These are phyloP conservation scores for Pollenia labialis DNA, from an alignment of 2,888 invertebrate species.

Conservation along the genomic window DNA sequence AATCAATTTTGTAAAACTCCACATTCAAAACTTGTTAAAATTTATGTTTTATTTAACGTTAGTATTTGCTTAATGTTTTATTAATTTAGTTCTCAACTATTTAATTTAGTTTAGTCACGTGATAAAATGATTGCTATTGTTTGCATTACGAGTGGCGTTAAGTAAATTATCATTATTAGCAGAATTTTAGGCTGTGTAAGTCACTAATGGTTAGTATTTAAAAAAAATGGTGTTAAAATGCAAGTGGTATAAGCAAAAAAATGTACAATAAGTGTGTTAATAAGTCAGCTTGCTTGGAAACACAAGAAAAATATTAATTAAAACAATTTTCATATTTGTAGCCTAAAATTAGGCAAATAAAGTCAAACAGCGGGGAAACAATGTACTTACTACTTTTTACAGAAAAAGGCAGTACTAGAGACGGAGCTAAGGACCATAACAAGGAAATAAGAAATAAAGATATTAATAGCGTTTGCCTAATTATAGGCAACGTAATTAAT, in stretches of 20 bases:
- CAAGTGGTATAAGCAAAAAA: slow-evolving; percentile 1
- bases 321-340: slow-evolving; percentile 8
- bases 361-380: not conserved
- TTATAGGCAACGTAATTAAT: no score
- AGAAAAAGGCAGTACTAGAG: not conserved
- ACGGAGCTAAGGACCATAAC: no score
- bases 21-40: slow-evolving; percentile 5
- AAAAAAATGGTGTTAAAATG: slow-evolving; percentile 34
- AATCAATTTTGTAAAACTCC: not conserved
- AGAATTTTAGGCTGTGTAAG: not conserved
- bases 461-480: no score
- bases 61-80: slow-evolving; percentile 21
- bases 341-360: not conserved
- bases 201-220: slow-evolving; percentile 1
- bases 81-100: slow-evolving; percentile 41
- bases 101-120: slow-evolving; percentile 61
- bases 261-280: not conserved
- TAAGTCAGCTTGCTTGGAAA: slow-evolving; percentile 18
- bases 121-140: slow-evolving; percentile 29
- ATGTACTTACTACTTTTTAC: not conserved
- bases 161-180: slow-evolving; percentile 17
- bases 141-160: not conserved
- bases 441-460: no score
- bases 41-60: not conserved
- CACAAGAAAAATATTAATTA: not conserved